Evolutionary conservation across 2,888 invertebrate genomes (phyloP), one percentile per base, ranked within the genome.

Genomic region (Caenorhabditis drosophilae): DNA sequence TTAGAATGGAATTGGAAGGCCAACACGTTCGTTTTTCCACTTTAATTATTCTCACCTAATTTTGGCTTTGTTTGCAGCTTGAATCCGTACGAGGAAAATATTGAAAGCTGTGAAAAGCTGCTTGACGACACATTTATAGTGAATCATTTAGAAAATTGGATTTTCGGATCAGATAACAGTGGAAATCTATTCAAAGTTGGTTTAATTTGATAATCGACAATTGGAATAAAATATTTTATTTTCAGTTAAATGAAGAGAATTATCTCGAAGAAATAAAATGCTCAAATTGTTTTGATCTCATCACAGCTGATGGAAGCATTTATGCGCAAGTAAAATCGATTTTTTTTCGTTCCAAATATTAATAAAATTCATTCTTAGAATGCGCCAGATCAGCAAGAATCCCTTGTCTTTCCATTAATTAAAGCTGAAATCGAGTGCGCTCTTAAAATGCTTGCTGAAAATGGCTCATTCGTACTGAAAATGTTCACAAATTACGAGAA

Each of bases 221-320:
- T 31, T 31, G 12, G 12, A 12, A 1, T 9, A 31, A 31, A 31
- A 31, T 9, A 31, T 31, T 12, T 22, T 38, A 3, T 40, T 15
- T 16, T 40, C 16, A 40, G 12, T 38, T 38, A 31, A 12, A 31
- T 9, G 7, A 31, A 9, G 7, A 6, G 31, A 12, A 9, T 31
- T 31, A 31, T 31, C 31, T 12, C 7, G 31, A 31, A 31, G 23
- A 42, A n/a, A n/a, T n/a, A n/a, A n/a, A n/a, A n/a, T n/a, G n/a
- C n/a, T n/a, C n/a, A n/a, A n/a, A n/a, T n/a, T n/a, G n/a, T n/a
- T 69, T 60, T 23, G 60, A 72, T 50, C 25, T 72, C 27, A 62
- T 72, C n/a, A 72, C 72, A 4, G 72, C 67, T 1, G 72, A 72
- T 63, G 72, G 69, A 3, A 67, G 69, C 31, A 22, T 46, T 2